A percentile compares a stretch with the other conserved stretches of the same genome.
Evolutionary conservation across 2,888 invertebrate genomes (phyloP).

Genomic region (Mythimna albipuncta): DNA sequence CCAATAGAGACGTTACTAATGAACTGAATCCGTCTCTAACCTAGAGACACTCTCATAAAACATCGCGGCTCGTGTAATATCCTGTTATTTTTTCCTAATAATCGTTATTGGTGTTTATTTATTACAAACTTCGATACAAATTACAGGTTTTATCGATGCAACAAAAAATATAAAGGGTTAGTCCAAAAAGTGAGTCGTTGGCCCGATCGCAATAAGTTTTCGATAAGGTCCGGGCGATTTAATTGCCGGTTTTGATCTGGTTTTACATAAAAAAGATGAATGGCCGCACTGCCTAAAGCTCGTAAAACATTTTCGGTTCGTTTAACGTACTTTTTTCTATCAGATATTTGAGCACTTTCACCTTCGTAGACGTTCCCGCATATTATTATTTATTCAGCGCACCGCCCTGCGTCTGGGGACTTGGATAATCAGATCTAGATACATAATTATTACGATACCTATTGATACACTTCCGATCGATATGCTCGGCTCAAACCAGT

Average conservation of each 20-base stretch:
- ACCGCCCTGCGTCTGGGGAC: constrained; percentile 75
- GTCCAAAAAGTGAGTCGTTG: constrained; percentile 90
- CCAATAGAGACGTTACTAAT: constrained; percentile 89
- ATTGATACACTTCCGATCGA: constrained; percentile 64
- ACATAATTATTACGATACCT: constrained; percentile 78
- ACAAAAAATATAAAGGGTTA: constrained; percentile 90
- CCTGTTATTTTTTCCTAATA: constrained; percentile 90
- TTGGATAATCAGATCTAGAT: constrained; percentile 83
- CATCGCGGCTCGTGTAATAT: constrained; percentile 85
- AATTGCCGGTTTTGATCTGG: constrained; percentile 90
- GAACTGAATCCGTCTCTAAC: constrained; percentile 79
- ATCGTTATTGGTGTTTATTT: constrained; percentile 91
- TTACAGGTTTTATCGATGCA: constrained; percentile 89
- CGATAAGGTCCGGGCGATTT: constrained; percentile 90
- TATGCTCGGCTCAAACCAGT: constrained; percentile 67
- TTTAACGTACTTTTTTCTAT: constrained; percentile 84
- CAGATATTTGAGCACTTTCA: constrained; percentile 84
- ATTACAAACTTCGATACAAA: constrained; percentile 88
- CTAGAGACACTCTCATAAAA: constrained; percentile 85
- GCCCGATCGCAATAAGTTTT: constrained; percentile 90
- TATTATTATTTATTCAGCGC: constrained; percentile 83
- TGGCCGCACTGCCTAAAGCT: constrained; percentile 86
- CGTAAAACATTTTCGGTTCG: constrained; percentile 84
- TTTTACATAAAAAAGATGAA: constrained; percentile 91
- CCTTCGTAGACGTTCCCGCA: constrained; percentile 76